Conservation (phyloP, 1,140 invertebrate genomes). For the Nasonia vitripennis region DNA sequence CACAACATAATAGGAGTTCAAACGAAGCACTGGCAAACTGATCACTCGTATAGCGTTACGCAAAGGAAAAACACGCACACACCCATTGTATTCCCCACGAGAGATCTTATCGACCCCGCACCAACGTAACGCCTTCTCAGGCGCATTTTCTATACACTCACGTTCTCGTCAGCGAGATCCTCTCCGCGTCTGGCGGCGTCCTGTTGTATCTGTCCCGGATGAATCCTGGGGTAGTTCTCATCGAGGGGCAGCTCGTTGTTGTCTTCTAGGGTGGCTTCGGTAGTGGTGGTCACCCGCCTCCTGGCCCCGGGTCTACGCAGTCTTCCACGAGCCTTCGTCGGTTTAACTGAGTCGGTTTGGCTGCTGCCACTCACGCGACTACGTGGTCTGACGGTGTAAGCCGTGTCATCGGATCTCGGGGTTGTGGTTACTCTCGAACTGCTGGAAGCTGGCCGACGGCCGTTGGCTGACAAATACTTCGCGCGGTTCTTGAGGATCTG, state of each 20-base stretch:
- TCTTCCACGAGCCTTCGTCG: slow-evolving; percentile 57
- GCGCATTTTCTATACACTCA: slow-evolving; percentile 48
- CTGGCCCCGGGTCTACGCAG: slow-evolving; percentile 62
- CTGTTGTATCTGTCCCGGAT: slow-evolving; percentile 51
- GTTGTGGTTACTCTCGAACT: slow-evolving; percentile 52
- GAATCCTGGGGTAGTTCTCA: slow-evolving; percentile 67
- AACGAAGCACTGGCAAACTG: too few species aligned
- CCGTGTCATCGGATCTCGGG: slow-evolving; percentile 49
- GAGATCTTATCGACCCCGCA: not conserved
- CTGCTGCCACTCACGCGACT: slow-evolving; percentile 20
- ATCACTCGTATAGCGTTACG: too few species aligned
- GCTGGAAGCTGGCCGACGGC: slow-evolving; percentile 57
- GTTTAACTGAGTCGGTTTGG: slow-evolving; percentile 54
- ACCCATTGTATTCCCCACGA: not conserved
- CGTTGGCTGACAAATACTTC: slow-evolving; percentile 62
- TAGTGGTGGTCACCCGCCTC: slow-evolving; percentile 55
- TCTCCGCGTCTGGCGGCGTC: slow-evolving; percentile 45
- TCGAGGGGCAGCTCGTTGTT: slow-evolving; percentile 69
- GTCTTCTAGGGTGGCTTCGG: slow-evolving; percentile 63
- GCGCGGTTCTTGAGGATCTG: slow-evolving; percentile 65
- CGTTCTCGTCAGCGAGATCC: slow-evolving; percentile 55
- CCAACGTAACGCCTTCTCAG: not conserved
- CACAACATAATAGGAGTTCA: too few species aligned
- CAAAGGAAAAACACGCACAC: too few species aligned
- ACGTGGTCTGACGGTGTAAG: slow-evolving; percentile 53